A percentile compares a stretch with the other conserved stretches of the same genome.
phyloP scores from a whole-genome alignment of 2,797 vertebrate genomes.

The Diglossa cyanea region DNA sequence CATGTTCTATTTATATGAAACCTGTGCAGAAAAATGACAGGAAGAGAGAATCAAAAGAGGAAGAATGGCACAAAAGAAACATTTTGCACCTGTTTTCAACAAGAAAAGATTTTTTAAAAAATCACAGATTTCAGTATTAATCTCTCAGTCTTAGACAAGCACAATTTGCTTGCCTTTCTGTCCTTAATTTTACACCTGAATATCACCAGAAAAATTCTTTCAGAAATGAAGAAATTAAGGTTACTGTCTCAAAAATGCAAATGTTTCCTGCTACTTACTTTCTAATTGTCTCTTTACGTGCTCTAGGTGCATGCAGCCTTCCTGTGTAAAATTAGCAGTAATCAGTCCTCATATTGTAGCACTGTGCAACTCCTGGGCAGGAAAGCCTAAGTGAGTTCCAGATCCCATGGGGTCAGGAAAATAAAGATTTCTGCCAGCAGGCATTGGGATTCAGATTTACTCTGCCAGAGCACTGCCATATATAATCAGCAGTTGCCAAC shows the following conservation, averaged over 20 bases:
- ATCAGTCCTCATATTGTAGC: not conserved
- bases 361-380: not conserved
- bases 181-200: not conserved
- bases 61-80: not conserved
- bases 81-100: not conserved
- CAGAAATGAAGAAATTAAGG: not conserved
- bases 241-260: not conserved
- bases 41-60: not conserved
- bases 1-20: not conserved
- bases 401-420: not conserved
- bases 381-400: not conserved
- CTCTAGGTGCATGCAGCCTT: not conserved
- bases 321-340: not conserved
- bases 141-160: not conserved
- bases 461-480: not conserved
- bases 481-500: not conserved
- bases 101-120: not conserved
- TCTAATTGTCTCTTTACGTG: rapidly evolving
- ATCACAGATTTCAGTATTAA: not conserved
- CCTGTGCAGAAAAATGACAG: not conserved
- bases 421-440: not conserved
- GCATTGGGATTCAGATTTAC: not conserved
- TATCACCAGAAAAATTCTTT: not conserved
- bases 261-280: not conserved
- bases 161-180: not conserved